These are phyloP conservation scores for Nesidiocoris tenuis DNA, from an alignment of 2,888 invertebrate species.

Conservation along the genomic window DNA sequence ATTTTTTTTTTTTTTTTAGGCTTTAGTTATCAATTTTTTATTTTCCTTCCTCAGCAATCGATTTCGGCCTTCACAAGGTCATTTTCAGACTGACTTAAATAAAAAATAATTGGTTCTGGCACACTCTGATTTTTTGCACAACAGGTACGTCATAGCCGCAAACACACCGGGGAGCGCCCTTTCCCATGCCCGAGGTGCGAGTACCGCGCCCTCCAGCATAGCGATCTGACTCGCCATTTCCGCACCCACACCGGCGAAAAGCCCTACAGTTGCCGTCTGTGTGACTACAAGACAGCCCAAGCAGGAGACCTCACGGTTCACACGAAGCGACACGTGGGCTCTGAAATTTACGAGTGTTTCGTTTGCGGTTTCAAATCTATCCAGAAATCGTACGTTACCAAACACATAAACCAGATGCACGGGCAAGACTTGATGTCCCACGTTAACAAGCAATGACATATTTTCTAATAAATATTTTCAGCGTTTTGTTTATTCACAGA, in stretches of 20 bases:
- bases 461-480: background rate
- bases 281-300: constrained; percentile 25
- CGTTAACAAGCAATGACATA: background rate
- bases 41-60: too few relatives aligned
- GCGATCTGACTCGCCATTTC: constrained; percentile 28
- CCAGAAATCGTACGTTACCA: constrained; percentile 29
- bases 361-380: constrained; percentile 31
- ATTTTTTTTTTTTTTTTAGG: too few relatives aligned
- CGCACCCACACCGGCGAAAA: constrained; percentile 31
- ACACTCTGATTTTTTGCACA: too few relatives aligned
- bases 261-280: constrained; percentile 19
- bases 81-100: too few relatives aligned
- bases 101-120: too few relatives aligned
- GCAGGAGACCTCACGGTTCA: constrained; percentile 25
- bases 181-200: constrained; percentile 20
- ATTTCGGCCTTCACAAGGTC: too few relatives aligned
- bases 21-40: too few relatives aligned
- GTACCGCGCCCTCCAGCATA: constrained; percentile 29
- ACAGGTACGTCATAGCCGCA: constrained; percentile 19
- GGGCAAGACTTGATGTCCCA: constrained; percentile 15
- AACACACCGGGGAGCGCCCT: constrained; percentile 27
- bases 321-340: constrained; percentile 19
- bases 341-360: constrained; percentile 29
- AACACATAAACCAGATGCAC: constrained; percentile 27
- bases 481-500: background rate